Base-by-base conservation (phyloP, 2,797 vertebrate species). In the Tapirus indicus region DNA sequence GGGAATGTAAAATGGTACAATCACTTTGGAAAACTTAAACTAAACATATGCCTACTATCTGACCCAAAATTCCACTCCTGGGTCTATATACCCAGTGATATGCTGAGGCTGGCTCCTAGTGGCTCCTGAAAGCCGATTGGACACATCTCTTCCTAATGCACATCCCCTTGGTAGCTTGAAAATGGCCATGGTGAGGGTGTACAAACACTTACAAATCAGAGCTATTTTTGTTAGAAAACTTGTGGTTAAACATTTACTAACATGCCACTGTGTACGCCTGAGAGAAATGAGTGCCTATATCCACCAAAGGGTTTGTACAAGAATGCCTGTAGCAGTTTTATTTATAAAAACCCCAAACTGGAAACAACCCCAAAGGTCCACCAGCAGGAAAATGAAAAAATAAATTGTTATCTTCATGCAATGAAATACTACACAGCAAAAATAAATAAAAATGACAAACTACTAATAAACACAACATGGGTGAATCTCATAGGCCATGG, bases 11-110 rank as follows among this genome's bases (percentile, higher is more conserved):
- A 97, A 88, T 20, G 27, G 7, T 95, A 52, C 7, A 44, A 83
- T 91, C 64, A 75, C 44, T 69, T 93, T 92, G 82, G 77, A 85
- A 96, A 96, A 72, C 64, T 85, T 66, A 88, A 69, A 58, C 32
- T 82, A 95, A 93, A 83, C 86, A 68, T 21, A 60, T 90, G n/a
- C 54, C 74, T 84, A 54, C 49, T 95, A 16, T 52, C 4, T 93
- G n/a, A 68, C 54, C 66, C 79, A 2, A 86, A 93, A 74, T 94
- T 84, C 56, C 29, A 68, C 52, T 27, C 38, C 20, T 68, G 44
- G n/a, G 27, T 83, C 79, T 78, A 1, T 66, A 62, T 38, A 82
- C 9, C n/a, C 44, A 74, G 27, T 20, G 27, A 21, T 93, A 44
- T 58, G 25, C 71, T 93, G 62, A 29, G 21, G 41, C 60, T 72